These are phyloP conservation scores for Oppia nitens DNA, from an alignment of 1,140 invertebrate genomes.

Conservation along the genomic window DNA sequence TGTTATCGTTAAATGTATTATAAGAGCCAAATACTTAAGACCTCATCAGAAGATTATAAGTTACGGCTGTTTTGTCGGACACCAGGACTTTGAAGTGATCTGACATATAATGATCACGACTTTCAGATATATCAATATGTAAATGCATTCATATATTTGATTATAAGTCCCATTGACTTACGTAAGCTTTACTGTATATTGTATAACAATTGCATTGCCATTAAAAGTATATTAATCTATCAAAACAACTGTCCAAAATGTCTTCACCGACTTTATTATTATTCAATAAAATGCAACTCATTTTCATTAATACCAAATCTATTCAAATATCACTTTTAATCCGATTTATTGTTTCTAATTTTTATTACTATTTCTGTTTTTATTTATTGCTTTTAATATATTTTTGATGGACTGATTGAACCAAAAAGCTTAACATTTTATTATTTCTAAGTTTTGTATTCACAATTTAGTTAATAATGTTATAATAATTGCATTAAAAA, in stretches of 20 bases:
- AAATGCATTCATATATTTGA: no score
- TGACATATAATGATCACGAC: background rate
- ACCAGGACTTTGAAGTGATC: background rate
- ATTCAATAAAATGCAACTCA: background rate
- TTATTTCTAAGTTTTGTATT: background rate
- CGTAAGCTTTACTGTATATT: no score
- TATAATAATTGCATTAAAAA: background rate
- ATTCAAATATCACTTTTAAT: background rate
- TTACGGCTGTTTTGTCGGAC: background rate
- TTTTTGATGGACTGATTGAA: background rate
- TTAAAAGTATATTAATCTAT: background rate
- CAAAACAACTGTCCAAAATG: background rate
- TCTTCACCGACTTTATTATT: background rate
- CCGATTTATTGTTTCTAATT: background rate
- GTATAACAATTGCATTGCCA: no score
- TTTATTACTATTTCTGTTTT: background rate
- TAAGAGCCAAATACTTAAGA: no score
- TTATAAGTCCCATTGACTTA: no score
- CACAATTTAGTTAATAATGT: background rate
- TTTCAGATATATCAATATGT: background rate
- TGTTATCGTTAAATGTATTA: no score
- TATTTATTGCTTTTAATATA: background rate
- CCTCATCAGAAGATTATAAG: background rate
- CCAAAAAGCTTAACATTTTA: background rate
- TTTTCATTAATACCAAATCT: background rate